Evolutionary conservation across 2,888 invertebrate species (phyloP).

Genomic region (Caenorhabditis macrosperma): DNA sequence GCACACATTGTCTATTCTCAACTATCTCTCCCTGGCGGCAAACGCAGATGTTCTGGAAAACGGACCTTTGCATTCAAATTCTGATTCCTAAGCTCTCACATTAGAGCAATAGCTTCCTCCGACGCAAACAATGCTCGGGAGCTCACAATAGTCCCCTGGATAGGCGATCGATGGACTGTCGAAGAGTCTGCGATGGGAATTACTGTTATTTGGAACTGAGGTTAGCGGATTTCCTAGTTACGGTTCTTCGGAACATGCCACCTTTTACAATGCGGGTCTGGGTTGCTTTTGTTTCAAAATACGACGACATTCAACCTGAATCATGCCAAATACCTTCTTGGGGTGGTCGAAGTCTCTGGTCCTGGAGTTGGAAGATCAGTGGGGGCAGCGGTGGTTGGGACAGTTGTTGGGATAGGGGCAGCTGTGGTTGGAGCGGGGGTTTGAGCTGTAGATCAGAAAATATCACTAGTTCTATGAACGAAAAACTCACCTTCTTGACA

Average conservation of each 20-base stretch:
- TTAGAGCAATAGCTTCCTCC: conserved; percentile 66
- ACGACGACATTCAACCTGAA: conserved; percentile 3
- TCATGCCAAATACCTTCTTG: conserved; percentile 54
- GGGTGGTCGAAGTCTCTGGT: conserved; percentile 59
- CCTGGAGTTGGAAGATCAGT: conserved; percentile 54
- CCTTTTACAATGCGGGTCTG: conserved; percentile 47
- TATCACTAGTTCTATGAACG: background rate
- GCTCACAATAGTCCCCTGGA: conserved; percentile 64
- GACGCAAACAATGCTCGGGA: conserved; percentile 62
- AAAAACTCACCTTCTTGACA: conserved; percentile 39
- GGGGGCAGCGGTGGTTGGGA: conserved; percentile 3
- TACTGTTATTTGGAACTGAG: conserved; percentile 34
- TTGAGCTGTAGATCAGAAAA: background rate
- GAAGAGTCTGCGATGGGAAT: conserved; percentile 56
- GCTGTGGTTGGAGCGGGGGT: conserved; percentile 30
- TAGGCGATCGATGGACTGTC: conserved; percentile 64
- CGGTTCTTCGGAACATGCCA: conserved; percentile 36
- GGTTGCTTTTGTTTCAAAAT: background rate
- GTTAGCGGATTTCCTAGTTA: conserved; percentile 53
- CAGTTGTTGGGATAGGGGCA: conserved; percentile 10
- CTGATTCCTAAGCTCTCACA: conserved; percentile 22
- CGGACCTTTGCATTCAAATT: background rate
- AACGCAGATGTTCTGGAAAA: conserved; percentile 64
- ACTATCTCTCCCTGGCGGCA: conserved; percentile 66
- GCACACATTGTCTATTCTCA: conserved; percentile 62